Evolutionary conservation across 2,888 invertebrate species (phyloP).

Genomic region (Megaustenia siamemsis): DNA sequence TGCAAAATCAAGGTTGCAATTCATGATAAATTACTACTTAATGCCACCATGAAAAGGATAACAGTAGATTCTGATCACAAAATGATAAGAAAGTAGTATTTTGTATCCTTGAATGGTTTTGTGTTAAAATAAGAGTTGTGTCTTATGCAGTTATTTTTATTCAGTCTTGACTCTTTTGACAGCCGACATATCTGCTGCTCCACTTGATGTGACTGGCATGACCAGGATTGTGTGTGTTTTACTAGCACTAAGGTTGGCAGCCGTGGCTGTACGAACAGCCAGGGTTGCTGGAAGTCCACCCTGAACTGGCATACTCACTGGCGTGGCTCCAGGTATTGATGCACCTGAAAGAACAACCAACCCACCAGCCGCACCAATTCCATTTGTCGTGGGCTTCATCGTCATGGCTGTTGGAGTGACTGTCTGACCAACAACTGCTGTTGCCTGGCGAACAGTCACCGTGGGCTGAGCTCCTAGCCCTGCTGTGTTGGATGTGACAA

Average conservation of each 20-base stretch:
- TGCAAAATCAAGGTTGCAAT: no score
- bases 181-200: constrained; percentile 61
- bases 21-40: no score
- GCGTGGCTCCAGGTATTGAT: constrained; percentile 59
- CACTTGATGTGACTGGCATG: constrained; percentile 72
- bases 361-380: constrained; percentile 61
- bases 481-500: constrained; percentile 60
- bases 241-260: constrained; percentile 60
- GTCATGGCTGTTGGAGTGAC: constrained; percentile 55
- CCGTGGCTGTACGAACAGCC: constrained; percentile 67
- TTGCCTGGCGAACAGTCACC: constrained; percentile 54
- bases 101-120: no score
- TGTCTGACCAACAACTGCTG: constrained; percentile 55
- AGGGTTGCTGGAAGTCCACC: constrained; percentile 66
- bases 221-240: constrained; percentile 75
- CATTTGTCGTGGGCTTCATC: constrained; percentile 59
- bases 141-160: no score
- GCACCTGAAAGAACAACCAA: constrained; percentile 70
- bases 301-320: constrained; percentile 57
- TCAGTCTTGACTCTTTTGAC: constrained; percentile 73
- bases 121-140: no score
- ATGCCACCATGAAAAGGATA: no score
- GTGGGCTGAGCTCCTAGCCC: constrained; percentile 46
- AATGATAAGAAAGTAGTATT: no score
- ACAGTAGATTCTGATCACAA: no score